Base-by-base conservation (phyloP, 2,888 invertebrate species). In the Brenthis hecate region DNA sequence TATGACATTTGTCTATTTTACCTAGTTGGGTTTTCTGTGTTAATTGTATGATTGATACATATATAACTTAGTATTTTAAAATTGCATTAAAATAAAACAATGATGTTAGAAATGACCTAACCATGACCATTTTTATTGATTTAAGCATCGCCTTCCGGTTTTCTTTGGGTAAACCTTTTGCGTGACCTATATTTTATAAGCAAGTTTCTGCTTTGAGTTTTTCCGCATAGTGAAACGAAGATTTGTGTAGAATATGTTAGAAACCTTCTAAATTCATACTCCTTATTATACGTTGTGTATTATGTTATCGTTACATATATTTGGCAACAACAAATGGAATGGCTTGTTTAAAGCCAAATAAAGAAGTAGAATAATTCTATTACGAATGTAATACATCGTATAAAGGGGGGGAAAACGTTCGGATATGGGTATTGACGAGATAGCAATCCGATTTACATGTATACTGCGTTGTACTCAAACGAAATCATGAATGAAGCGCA, bases 401-500 rank as follows among this genome's bases (percentile, higher is more conserved):
- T 91, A 88, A 91, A 84, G 82, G 86, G 86, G 78, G 83, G 81
- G 77, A 83, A 81, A 83, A 81, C 82, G 85, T 81, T 82, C 81
- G 81, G 79, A 85, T 85, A 84, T 85, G 83, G 82, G 86, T 85
- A 87, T 88, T 82, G 86, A 85, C 83, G 87, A 85, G 85, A 84
- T 87, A 88, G 85, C 90, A 87, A 89, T 90, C 90, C 85, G 91
- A 92, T 92, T 91, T 92, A 91, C 92, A 91, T 92, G 91, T 91
- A 89, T 88, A 85, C 90, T 84, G 81, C 79, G 81, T 83, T 82
- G 87, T 88, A 92, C 92, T 91, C 89, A 91, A 92, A 89, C 88
- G 89, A 90, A 92, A 92, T 92, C 92, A 92, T 92, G 92, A 92
- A 92, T 92, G 92, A 91, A 91, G 87, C 89, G 87, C 90, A 85